Evolutionary conservation across 2,888 invertebrate species (phyloP), one percentile per base, ranked within the genome.

Genomic region (Vesta saturnalis): DNA sequence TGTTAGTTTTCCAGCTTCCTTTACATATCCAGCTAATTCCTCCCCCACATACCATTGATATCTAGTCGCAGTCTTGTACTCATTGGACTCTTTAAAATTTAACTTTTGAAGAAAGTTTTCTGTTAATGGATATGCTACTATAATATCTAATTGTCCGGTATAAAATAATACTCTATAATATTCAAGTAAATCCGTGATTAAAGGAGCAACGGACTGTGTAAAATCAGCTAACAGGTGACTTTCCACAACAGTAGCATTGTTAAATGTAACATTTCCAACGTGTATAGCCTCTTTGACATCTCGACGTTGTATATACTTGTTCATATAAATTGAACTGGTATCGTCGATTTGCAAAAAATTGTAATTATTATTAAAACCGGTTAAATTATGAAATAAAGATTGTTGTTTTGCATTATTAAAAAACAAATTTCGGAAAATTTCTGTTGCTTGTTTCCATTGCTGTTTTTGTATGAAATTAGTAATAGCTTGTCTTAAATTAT

Each of bases 81-180:
- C 85, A 1, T 86, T 86, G 0, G 90, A 85, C 0, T 87, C 90
- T 16, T 85, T 87, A 85, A 94, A 95, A 49, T 91, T 87, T 0
- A 95, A 85, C 60, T 89, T 87, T 72, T 88, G 86, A 23, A 97
- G 84, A 81, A 93, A 95, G 79, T 92, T 92, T 18, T 92, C 87
- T 0, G 96, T 96, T 58, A 94, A 81, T 0, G 95, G 94, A 83
- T 95, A 94, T 0, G 95, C 94, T 0, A 96, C 93, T 72, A 96
- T 95, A n/a, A 97, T 92, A 81, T 97, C 97, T 72, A 97, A 81
- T 80, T 97, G 96, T 0, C 97, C 97, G 80, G 91, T 96, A 82
- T 96, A 97, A 68, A 96, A 87, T 49, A 96, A 87, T 14, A 95
- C 89, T 80, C 87, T 86, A 77, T 92, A 93, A 74, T 89, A 83